Conservation (phyloP, 2,797 vertebrate species). For the Babyrousa celebensis region DNA sequence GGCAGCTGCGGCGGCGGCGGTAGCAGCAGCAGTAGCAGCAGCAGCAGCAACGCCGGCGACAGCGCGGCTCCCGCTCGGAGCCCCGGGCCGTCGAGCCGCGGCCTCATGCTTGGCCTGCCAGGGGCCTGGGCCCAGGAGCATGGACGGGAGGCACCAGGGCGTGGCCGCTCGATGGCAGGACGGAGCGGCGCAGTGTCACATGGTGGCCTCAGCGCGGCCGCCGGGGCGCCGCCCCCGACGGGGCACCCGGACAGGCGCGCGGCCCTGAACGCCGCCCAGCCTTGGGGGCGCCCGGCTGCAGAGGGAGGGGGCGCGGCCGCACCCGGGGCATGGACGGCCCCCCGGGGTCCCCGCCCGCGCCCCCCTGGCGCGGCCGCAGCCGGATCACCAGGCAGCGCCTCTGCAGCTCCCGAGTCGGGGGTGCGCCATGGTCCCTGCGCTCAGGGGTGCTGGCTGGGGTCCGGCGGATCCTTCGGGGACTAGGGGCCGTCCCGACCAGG, state of each 20-base stretch:
- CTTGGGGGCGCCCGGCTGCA: slow-evolving; percentile 43
- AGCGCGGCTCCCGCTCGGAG: slow-evolving; percentile 76
- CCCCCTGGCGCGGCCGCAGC: background rate
- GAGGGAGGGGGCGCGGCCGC: slow-evolving; percentile 76
- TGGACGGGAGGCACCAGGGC: slow-evolving; percentile 81
- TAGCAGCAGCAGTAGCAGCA: slow-evolving; percentile 86
- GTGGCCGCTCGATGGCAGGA: slow-evolving; percentile 75
- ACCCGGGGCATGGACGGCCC: slow-evolving; percentile 74
- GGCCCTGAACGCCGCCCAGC: slow-evolving; percentile 30
- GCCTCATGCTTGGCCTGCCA: slow-evolving; percentile 86
- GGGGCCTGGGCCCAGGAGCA: slow-evolving; percentile 71
- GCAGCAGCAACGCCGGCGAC: slow-evolving; percentile 82
- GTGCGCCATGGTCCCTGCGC: slow-evolving; percentile 50
- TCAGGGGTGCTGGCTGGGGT: background rate
- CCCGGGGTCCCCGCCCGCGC: slow-evolving; percentile 31
- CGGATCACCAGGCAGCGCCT: slow-evolving; percentile 54
- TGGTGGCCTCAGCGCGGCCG: slow-evolving; percentile 75
- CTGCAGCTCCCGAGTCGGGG: background rate
- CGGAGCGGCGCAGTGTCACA: slow-evolving; percentile 77
- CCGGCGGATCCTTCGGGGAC: background rate
- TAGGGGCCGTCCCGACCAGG: slow-evolving; percentile 30
- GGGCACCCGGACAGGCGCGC: slow-evolving; percentile 68
- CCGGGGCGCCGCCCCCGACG: slow-evolving; percentile 51
- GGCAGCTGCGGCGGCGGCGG: slow-evolving; percentile 64
- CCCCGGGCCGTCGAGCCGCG: slow-evolving; percentile 69